Base-by-base conservation (phyloP, 2,113 vertebrate species). In the Todiramphus chloris region DNA sequence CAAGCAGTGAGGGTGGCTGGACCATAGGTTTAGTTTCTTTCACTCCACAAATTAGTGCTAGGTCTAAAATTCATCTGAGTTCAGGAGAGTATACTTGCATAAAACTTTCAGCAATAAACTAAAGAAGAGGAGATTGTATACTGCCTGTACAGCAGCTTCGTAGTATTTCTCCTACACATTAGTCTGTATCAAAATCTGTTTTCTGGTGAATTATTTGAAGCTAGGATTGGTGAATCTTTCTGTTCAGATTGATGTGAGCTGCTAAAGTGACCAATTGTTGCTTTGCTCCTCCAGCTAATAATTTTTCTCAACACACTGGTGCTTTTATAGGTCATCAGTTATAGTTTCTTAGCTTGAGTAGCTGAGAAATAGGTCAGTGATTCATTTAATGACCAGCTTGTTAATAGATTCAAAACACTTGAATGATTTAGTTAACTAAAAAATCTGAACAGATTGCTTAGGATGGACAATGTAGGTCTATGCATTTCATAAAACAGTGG, bases 341-440 rank as follows among this genome's bases (percentile, higher is more conserved):
- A 68, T 13, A 33, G 43, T 76, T 93, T 76, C 84, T 90, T 91
- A 63, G 76, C 64, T 89, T 73, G 74, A 79, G 75, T 82, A 73
- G 78, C 51, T 68, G 83, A 95, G 86, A 96, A 96, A 79, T 55
- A 92, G 79, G 86, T 93, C 90, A 96, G 50, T 72, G 78, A 90
- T 82, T 97, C 78, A 79, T 46, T 83, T 84, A 91, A 85, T 68
- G 88, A 68, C 56, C 73, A 39, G 27, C 53, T 92, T 80, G 44
- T 83, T 95, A 88, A 75, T 53, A 44, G 84, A 74, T 84, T 94
- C 91, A 77, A 89, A 86, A 41, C 37, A 10, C 30, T 84, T 48
- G 80, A 93, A 84, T 95, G 6, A 77, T 83, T 89, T 13, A 78
- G 83, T 90, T 91, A 82, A 93, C 72, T 87, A 81, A 68, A 92